Base-by-base conservation (phyloP, 2,113 vertebrate species). In the Dryoscopus gambensis region DNA sequence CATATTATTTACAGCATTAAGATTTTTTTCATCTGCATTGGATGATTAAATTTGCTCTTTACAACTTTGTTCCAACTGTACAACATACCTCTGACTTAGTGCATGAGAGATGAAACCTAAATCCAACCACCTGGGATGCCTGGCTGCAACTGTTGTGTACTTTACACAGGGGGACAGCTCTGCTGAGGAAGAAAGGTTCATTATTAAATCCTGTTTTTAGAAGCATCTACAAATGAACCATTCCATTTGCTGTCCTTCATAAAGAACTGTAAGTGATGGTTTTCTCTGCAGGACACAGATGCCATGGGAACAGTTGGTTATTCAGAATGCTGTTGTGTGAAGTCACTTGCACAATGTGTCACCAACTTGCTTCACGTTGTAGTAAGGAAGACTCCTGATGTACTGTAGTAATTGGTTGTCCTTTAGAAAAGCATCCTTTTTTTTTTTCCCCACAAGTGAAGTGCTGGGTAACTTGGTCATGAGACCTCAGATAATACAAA, bases 1-100 rank as follows among this genome's bases (percentile, higher is more conserved):
- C 53, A 7, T 93, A 83, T 96, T 97, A 91, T 92, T 90, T 95
- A 92, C 89, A 95, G 92, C 67, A 68, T 91, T 94, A 70, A 93
- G 84, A 77, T 91, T 93, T 85, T 39, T 96, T 95, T 96, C 73
- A 93, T 90, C 67, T 92, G 82, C 57, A 80, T 12, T 84, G 87
- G 78, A 42, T 88, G 85, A 94, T 87, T 96, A 95, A 81, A 92
- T 92, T 91, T 88, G 40, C 53, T 96, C 35, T 87, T 94, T 84
- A 82, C 59, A 25, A 62, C 81, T 89, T 96, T 94, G 52, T 82
- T 91, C 67, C 52, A 68, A 46, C 47, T 87, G 62, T 56, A 40
- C 70, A 90, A 81, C 28, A 22, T 73, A 31, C 21, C 31, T 76
- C 65, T 84, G 89, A 78, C 79, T 92, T 87, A n/a, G 35, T 50